A percentile compares a stretch with the other conserved stretches of the same genome.
These are phyloP conservation scores for Gasterosteus nipponicus DNA, from an alignment of 2,113 vertebrate genomes.

Conservation along the genomic window DNA sequence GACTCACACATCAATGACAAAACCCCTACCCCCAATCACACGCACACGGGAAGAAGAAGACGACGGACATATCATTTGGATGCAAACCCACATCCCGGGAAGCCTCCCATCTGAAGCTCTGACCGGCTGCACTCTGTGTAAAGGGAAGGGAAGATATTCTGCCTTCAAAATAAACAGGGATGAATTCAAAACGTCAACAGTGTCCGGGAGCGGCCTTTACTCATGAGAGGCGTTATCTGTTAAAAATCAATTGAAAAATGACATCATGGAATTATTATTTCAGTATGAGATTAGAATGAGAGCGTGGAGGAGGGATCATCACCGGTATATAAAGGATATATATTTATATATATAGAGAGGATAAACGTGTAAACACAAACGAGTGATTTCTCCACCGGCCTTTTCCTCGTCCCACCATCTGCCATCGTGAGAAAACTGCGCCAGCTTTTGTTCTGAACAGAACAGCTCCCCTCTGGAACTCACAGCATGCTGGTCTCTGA, in stretches of 20 bases:
- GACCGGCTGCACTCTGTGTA: constrained; percentile 46
- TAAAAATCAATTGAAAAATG: not conserved
- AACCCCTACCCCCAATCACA: constrained; percentile 44
- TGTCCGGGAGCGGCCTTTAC: not conserved
- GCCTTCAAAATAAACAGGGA: constrained; percentile 16
- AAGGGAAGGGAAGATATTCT: constrained; percentile 2
- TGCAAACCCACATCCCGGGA: constrained; percentile 71
- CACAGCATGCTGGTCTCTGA: not conserved
- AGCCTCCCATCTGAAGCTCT: constrained; percentile 70
- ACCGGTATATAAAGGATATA: not conserved
- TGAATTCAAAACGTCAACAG: not conserved
- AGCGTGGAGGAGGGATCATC: not conserved
- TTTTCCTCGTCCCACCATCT: not conserved
- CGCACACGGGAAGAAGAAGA: constrained; percentile 17
- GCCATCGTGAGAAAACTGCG: constrained; percentile 21
- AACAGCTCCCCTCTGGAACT: constrained; percentile 9
- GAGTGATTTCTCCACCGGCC: too few species aligned
- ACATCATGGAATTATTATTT: not conserved
- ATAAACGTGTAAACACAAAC: too few species aligned
- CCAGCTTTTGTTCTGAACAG: constrained; percentile 2
- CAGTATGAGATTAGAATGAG: not conserved
- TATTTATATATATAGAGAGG: too few species aligned
- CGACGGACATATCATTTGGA: constrained; percentile 70
- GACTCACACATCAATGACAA: constrained; percentile 77
- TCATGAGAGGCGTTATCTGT: not conserved